phyloP scores from a whole-genome alignment of 2,888 invertebrate genomes.

The Adineta ricciae region DNA sequence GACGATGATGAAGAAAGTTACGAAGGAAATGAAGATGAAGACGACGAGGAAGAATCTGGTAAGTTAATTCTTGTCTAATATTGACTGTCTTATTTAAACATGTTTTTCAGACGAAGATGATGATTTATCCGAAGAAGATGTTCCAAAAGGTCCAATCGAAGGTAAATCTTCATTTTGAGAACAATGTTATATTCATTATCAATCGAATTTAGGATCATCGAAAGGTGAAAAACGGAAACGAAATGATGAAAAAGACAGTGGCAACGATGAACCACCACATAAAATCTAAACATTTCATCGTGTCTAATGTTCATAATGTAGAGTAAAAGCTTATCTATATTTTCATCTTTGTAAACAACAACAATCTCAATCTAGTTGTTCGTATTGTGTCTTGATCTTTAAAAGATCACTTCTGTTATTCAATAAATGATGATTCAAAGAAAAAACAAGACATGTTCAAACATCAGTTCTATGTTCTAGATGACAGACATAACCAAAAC shows the following conservation, averaged over 20 bases:
- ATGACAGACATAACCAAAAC: conserved; percentile 11
- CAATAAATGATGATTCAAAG: not conserved
- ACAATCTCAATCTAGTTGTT: not conserved
- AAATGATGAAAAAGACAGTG: not conserved
- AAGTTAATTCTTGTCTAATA: not conserved
- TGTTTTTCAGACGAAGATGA: not conserved
- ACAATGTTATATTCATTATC: not conserved
- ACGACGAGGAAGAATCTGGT: not conserved
- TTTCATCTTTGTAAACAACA: not conserved
- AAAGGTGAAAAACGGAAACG: conserved; percentile 21
- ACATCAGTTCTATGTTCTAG: not conserved
- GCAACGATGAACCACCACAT: not conserved
- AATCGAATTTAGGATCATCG: not conserved
- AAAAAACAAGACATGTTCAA: not conserved
- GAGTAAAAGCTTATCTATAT: not conserved
- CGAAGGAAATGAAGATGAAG: conserved; percentile 8
- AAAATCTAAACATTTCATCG: not conserved
- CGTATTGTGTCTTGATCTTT: not conserved
- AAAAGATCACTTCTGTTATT: not conserved
- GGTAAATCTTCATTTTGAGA: not conserved
- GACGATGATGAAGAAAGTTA: conserved; percentile 5
- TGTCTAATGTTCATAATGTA: conserved; percentile 7
- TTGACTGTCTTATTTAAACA: not conserved
- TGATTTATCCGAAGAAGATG: not conserved
- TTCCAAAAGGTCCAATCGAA: not conserved